Evolutionary conservation across 2,797 vertebrate species (phyloP).

Genomic region (Salarias fasciatus): DNA sequence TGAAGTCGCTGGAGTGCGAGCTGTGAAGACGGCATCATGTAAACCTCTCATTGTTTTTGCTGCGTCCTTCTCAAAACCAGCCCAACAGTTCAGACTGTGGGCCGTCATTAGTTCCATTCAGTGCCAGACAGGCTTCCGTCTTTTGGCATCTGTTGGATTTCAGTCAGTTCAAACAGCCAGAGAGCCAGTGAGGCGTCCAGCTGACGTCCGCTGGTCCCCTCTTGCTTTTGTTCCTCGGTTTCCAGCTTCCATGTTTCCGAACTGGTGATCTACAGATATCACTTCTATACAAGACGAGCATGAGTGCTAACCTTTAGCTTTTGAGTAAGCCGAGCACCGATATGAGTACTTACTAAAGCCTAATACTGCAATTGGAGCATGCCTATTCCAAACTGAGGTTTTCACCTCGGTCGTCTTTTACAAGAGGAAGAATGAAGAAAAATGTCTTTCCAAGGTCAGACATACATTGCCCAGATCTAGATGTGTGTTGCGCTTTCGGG

Average conservation of each 20-base stretch:
- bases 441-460: constrained; percentile 39
- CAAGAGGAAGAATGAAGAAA: too few relatives aligned
- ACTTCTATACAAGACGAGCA: too few relatives aligned
- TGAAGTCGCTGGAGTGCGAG: constrained; percentile 18
- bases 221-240: constrained; percentile 23
- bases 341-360: too few relatives aligned
- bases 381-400: too few relatives aligned
- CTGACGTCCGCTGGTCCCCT: too few relatives aligned
- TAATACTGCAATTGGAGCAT: too few relatives aligned
- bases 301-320: too few relatives aligned
- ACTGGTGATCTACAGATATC: too few relatives aligned
- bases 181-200: constrained; percentile 15
- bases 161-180: constrained; percentile 18
- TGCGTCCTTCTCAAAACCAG: too few relatives aligned
- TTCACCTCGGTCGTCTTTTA: too few relatives aligned
- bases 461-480: constrained; percentile 22
- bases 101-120: constrained; percentile 51
- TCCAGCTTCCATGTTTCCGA: not conserved
- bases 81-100: constrained; percentile 20
- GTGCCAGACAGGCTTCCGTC: constrained; percentile 11
- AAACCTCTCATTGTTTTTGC: constrained; percentile 20
- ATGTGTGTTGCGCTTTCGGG: constrained; percentile 21
- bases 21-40: constrained; percentile 21
- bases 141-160: constrained; percentile 45
- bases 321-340: too few relatives aligned